Conservation (phyloP, 1,140 invertebrate species). For the Papilio helenus region DNA sequence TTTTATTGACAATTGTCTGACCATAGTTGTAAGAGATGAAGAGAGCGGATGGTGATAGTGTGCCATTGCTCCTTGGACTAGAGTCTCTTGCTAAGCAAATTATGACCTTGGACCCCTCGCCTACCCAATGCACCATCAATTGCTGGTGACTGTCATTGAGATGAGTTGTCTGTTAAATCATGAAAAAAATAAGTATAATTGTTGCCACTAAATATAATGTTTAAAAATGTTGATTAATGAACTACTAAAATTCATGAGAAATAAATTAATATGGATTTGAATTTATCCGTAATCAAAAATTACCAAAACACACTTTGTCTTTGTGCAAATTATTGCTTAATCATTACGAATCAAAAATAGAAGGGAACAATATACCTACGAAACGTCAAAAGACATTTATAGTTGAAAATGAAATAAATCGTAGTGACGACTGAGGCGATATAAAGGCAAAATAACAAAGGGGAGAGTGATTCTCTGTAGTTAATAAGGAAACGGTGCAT, state of each 20-base stretch:
- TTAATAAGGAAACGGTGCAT: slow-evolving; percentile 71
- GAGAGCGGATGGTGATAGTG: slow-evolving; percentile 86
- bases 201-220: not conserved
- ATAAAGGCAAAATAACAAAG: slow-evolving; percentile 56
- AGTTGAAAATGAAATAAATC: slow-evolving; percentile 48
- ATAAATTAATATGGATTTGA: no score
- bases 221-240: no score
- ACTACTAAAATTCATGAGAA: no score
- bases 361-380: slow-evolving; percentile 48
- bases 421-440: slow-evolving; percentile 48
- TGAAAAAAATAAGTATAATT: not conserved
- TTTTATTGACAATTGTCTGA: slow-evolving; percentile 89
- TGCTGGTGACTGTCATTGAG: slow-evolving; percentile 94
- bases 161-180: slow-evolving; percentile 84
- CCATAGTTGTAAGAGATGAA: slow-evolving; percentile 95
- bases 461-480: slow-evolving; percentile 57
- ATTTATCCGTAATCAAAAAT: no score
- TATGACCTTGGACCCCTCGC: slow-evolving; percentile 92
- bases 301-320: not conserved
- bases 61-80: slow-evolving; percentile 73
- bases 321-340: slow-evolving; percentile 34
- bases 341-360: slow-evolving; percentile 61
- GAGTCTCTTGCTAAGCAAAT: slow-evolving; percentile 92
- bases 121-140: slow-evolving; percentile 95
- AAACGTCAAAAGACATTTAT: slow-evolving; percentile 27